Conservation (phyloP, 2,888 invertebrate species). For the Cloeon dipterum region DNA sequence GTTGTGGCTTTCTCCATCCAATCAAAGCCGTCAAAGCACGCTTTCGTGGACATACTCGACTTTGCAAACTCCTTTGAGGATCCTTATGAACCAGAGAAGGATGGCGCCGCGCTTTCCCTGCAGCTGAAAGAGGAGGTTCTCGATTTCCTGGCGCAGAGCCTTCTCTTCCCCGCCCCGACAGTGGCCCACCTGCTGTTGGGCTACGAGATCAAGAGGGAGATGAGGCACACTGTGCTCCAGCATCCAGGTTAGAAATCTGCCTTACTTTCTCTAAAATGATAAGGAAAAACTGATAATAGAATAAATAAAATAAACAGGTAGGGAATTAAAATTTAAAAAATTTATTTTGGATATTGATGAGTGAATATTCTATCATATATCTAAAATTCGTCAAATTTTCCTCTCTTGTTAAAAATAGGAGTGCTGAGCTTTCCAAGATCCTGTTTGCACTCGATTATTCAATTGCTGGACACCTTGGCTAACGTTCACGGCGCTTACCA, state of each 20-base stretch:
- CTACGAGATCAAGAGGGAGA: constrained; percentile 56
- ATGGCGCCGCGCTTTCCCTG: constrained; percentile 12
- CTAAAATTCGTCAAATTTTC: background rate
- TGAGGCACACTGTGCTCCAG: constrained; percentile 52
- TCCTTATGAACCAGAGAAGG: constrained; percentile 10
- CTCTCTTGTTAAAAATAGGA: constrained; percentile 9
- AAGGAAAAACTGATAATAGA: background rate
- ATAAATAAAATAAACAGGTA: too few relatives aligned
- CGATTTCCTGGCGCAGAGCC: constrained; percentile 47
- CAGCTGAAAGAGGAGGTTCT: constrained; percentile 46
- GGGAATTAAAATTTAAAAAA: too few relatives aligned
- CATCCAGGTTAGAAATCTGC: constrained; percentile 36
- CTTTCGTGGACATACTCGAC: constrained; percentile 77
- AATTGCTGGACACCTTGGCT: constrained; percentile 33
- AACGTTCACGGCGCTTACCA: background rate
- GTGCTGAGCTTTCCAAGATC: constrained; percentile 47
- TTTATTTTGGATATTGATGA: background rate
- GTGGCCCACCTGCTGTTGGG: constrained; percentile 73
- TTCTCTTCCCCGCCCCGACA: constrained; percentile 60
- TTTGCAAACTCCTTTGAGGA: constrained; percentile 20
- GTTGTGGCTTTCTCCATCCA: too few relatives aligned
- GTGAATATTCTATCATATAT: background rate
- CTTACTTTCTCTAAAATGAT: background rate
- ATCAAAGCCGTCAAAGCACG: constrained; percentile 45
- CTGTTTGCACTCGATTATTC: constrained; percentile 53